phyloP scores from a whole-genome alignment of 2,888 invertebrate genomes.

The Synanthedon tipuliformis region DNA sequence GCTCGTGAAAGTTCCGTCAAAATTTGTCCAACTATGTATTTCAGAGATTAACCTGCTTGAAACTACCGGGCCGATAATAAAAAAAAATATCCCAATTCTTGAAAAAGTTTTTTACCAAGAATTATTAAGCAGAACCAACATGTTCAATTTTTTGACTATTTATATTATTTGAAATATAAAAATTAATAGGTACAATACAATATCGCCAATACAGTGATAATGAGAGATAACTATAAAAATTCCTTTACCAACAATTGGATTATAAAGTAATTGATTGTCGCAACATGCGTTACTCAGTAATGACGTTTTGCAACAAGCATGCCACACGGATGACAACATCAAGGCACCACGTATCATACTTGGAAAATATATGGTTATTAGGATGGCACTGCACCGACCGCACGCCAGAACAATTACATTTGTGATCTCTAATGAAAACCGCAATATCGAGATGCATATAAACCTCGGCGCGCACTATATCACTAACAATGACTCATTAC shows the following conservation, averaged over 20 bases:
- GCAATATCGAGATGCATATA: constrained; percentile 15
- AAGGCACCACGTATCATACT: constrained; percentile 41
- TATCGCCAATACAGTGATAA: not conserved
- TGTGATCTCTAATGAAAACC: constrained; percentile 46
- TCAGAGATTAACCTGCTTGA: too few relatives aligned
- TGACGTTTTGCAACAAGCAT: constrained; percentile 16
- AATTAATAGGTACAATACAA: not conserved
- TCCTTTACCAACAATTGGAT: constrained; percentile 9
- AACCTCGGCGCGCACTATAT: not conserved
- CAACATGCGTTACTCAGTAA: constrained; percentile 13
- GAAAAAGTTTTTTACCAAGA: too few relatives aligned
- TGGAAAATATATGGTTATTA: constrained; percentile 47
- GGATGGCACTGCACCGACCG: constrained; percentile 50
- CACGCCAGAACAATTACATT: constrained; percentile 57
- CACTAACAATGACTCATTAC: too few relatives aligned
- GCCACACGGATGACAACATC: constrained; percentile 28
- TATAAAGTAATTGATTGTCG: constrained; percentile 18
- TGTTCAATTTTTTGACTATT: too few relatives aligned
- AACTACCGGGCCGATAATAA: too few relatives aligned
- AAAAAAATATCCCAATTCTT: too few relatives aligned
- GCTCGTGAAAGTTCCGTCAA: too few relatives aligned
- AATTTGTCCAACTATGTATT: too few relatives aligned
- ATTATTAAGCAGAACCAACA: too few relatives aligned
- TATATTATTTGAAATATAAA: too few relatives aligned
- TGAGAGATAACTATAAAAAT: not conserved